Percentiles rank a stretch among this genome's conserved stretches.
phyloP scores from a whole-genome alignment of 2,113 vertebrate genomes.

The Herpetotheres cachinnans region DNA sequence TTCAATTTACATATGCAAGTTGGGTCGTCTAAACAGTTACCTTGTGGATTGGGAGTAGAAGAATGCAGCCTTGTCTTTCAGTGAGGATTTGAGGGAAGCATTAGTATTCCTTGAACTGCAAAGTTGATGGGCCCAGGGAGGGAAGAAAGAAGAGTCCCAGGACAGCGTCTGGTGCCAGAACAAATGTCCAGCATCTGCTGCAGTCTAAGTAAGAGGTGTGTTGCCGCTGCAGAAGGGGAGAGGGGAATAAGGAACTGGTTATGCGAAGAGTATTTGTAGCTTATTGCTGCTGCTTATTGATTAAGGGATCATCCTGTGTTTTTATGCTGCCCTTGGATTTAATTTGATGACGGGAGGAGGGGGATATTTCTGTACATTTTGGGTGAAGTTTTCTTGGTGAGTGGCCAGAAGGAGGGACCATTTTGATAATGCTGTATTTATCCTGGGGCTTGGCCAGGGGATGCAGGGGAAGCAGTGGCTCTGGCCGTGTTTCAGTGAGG shows the following conservation, averaged over 20 bases:
- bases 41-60: slow-evolving; percentile 63
- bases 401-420: background rate
- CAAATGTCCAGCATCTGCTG: slow-evolving; percentile 78
- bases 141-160: slow-evolving; percentile 63
- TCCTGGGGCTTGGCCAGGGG: background rate
- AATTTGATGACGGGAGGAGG: background rate
- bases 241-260: slow-evolving; percentile 1
- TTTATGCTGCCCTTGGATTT: background rate
- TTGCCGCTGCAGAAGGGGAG: slow-evolving; percentile 16
- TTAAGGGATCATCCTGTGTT: background rate
- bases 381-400: slow-evolving; percentile 2
- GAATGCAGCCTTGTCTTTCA: slow-evolving; percentile 71
- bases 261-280: slow-evolving; percentile 15
- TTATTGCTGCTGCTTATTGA: slow-evolving; percentile 1
- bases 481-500: background rate
- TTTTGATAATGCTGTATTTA: background rate
- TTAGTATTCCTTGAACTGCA: slow-evolving; percentile 66
- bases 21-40: slow-evolving; percentile 56
- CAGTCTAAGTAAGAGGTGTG: slow-evolving; percentile 51
- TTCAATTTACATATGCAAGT: slow-evolving; percentile 65
- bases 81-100: slow-evolving; percentile 67
- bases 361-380: background rate
- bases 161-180: slow-evolving; percentile 77
- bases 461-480: background rate
- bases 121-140: slow-evolving; percentile 55